phyloP scores from a whole-genome alignment of 2,797 vertebrate genomes.

The Sternarchorhynchus goeldii region DNA sequence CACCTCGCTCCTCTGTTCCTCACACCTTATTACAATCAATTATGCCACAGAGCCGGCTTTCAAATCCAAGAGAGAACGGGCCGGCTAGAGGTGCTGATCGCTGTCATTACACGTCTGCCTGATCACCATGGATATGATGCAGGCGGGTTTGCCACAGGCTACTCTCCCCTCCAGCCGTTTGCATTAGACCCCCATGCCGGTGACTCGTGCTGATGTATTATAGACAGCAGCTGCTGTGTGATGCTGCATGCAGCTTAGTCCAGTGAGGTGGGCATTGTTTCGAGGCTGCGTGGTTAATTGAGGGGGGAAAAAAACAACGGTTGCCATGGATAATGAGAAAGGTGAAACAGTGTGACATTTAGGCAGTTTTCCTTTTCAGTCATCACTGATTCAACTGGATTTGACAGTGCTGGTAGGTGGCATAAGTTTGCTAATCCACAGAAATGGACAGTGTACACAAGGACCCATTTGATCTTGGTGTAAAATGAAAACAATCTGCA shows the following conservation, averaged over 20 bases:
- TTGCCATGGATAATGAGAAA: slow-evolving; percentile 72
- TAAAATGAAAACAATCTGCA: not conserved
- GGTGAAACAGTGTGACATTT: slow-evolving; percentile 69
- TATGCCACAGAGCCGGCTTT: slow-evolving; percentile 44
- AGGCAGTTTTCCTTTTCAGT: slow-evolving; percentile 70
- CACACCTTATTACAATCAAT: slow-evolving; percentile 55
- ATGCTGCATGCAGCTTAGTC: slow-evolving; percentile 29
- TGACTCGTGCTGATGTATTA: slow-evolving; percentile 27
- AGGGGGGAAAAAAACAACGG: slow-evolving; percentile 69
- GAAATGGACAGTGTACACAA: slow-evolving; percentile 6
- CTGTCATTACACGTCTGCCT: slow-evolving; percentile 33
- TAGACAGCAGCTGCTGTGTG: slow-evolving; percentile 6
- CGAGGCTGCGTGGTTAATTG: slow-evolving; percentile 68
- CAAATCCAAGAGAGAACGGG: slow-evolving; percentile 20
- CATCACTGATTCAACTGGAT: slow-evolving; percentile 55
- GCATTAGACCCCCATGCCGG: not conserved
- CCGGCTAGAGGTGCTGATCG: slow-evolving; percentile 2
- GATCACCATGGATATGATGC: slow-evolving; percentile 40
- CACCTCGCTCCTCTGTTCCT: slow-evolving; percentile 45
- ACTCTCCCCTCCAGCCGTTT: not conserved
- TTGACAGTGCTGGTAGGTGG: slow-evolving; percentile 15
- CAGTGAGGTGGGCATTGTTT: slow-evolving; percentile 67
- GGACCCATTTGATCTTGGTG: not conserved
- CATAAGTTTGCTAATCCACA: slow-evolving; percentile 19
- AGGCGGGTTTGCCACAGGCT: not conserved